phyloP scores from a whole-genome alignment of 1,140 invertebrate genomes.

The Leptinotarsa defecta region DNA sequence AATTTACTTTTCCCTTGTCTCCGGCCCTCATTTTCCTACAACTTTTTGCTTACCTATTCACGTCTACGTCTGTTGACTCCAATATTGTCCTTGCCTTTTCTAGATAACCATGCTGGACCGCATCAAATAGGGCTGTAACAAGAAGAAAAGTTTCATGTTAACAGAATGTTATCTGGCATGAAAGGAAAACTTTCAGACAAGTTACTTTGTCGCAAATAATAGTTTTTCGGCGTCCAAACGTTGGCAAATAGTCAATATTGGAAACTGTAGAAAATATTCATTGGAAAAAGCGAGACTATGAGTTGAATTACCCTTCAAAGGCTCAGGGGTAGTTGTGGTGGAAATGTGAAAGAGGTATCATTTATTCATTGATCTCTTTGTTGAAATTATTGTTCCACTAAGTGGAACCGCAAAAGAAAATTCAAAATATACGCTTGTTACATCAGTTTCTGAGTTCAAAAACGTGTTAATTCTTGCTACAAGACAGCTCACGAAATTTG shows the following conservation, averaged over 20 bases:
- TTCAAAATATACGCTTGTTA: too few species aligned
- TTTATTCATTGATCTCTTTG: too few species aligned
- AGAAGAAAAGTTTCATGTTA: constrained; percentile 4
- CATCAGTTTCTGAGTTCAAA: too few species aligned
- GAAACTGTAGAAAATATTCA: background rate
- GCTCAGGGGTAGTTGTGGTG: too few species aligned
- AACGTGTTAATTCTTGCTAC: too few species aligned
- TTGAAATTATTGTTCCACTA: too few species aligned
- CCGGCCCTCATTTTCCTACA: background rate
- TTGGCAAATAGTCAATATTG: background rate
- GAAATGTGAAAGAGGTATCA: too few species aligned
- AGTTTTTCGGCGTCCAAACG: background rate
- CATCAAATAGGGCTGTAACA: constrained; percentile 79
- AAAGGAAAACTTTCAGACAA: background rate
- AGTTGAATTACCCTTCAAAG: too few species aligned
- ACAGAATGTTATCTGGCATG: background rate
- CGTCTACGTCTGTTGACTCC: constrained; percentile 86
- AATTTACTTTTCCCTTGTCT: background rate
- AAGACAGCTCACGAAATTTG: too few species aligned
- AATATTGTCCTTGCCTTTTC: constrained; percentile 88
- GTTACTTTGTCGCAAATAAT: constrained; percentile 3
- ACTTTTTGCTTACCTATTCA: constrained; percentile 77
- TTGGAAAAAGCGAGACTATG: too few species aligned
- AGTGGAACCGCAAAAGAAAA: too few species aligned
- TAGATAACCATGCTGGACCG: constrained; percentile 90